Evolutionary conservation across 2,888 invertebrate species (phyloP).

Genomic region (Drosophila ustulata): DNA sequence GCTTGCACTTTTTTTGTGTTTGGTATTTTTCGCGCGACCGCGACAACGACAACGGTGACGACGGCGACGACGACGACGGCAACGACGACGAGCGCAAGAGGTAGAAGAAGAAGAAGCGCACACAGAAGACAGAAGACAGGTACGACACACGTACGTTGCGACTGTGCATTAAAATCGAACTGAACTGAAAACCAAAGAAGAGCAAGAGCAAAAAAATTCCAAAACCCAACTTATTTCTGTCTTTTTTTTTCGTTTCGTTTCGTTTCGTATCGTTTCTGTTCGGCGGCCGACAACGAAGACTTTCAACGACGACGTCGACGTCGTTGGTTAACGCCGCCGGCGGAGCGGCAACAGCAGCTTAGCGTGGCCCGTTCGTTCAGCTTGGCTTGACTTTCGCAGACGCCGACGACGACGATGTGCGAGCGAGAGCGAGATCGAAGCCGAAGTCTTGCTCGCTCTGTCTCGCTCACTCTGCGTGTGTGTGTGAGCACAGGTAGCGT

Average conservation of each 20-base stretch:
- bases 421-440: conserved; percentile 40
- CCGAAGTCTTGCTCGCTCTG: conserved; percentile 28
- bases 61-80: conserved; percentile 31
- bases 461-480: conserved; percentile 17
- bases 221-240: conserved; percentile 77
- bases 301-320: conserved; percentile 58
- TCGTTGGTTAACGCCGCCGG: conserved; percentile 76
- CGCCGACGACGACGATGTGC: conserved; percentile 17
- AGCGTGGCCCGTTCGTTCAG: conserved; percentile 80
- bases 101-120: conserved; percentile 32
- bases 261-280: conserved; percentile 58
- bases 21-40: conserved; percentile 46
- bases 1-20: conserved; percentile 46
- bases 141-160: conserved; percentile 70
- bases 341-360: conserved; percentile 80
- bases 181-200: conserved; percentile 84
- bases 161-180: conserved; percentile 82
- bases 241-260: conserved; percentile 50
- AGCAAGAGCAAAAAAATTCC: conserved; percentile 83
- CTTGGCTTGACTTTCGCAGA: conserved; percentile 77
- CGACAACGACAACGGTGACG: neutral
- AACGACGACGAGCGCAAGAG: conserved; percentile 41
- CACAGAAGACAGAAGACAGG: conserved; percentile 47
- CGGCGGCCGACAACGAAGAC: conserved; percentile 59
- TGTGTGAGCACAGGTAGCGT: conserved; percentile 49